Conservation (phyloP, 2,888 invertebrate species). For the Cistogaster globosa region DNA sequence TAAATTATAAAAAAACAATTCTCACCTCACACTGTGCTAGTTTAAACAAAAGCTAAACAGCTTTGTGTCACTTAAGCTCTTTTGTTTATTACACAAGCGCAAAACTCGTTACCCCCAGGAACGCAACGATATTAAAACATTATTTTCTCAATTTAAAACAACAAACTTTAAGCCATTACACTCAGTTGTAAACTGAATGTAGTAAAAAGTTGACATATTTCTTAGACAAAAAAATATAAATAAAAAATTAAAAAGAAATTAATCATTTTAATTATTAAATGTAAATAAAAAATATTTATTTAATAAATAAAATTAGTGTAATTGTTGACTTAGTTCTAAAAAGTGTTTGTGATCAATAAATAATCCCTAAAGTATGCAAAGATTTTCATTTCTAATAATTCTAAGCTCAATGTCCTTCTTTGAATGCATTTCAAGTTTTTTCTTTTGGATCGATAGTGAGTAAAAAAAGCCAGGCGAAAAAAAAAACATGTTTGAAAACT, state of each 20-base stretch:
- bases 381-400: neutral
- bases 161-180: slow-evolving; percentile 41
- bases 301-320: neutral
- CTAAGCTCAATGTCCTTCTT: slow-evolving; percentile 56
- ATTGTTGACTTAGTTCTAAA: neutral
- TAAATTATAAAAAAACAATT: neutral
- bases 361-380: slow-evolving; percentile 26
- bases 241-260: slow-evolving; percentile 20
- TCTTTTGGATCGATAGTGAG: slow-evolving; percentile 66
- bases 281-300: neutral
- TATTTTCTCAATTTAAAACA: slow-evolving; percentile 51
- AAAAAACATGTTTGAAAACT: slow-evolving; percentile 27
- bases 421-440: slow-evolving; percentile 43
- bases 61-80: slow-evolving; percentile 9
- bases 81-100: slow-evolving; percentile 47
- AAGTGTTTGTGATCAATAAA: neutral
- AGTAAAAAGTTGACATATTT: slow-evolving; percentile 56
- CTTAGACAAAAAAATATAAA: slow-evolving; percentile 11
- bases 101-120: slow-evolving; percentile 18
- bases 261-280: slow-evolving; percentile 6
- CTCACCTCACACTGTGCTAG: slow-evolving; percentile 10
- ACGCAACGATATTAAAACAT: slow-evolving; percentile 28
- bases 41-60: slow-evolving; percentile 39
- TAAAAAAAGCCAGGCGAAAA: slow-evolving; percentile 34
- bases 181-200: slow-evolving; percentile 62